Percentiles rank a stretch among this genome's conserved stretches.
Evolutionary conservation across 53 echinoderm and acorn worm species (phyloP).

Genomic region (Paelopatides confundens): DNA sequence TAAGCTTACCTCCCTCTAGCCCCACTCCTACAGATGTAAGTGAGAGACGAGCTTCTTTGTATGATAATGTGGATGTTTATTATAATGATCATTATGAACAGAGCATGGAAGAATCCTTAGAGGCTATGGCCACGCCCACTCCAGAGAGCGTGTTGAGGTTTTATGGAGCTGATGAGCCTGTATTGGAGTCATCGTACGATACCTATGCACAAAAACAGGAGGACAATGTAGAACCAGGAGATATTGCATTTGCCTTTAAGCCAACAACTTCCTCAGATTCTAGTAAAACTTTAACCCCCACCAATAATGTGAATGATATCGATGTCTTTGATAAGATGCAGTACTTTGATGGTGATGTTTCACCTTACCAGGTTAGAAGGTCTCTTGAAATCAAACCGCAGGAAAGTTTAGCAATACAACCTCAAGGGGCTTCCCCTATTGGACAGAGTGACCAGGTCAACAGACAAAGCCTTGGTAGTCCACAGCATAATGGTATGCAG

Average conservation of each 20-base stretch:
- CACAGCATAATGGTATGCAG: constrained; percentile 45
- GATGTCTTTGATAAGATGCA: constrained; percentile 58
- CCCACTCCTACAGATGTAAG: constrained; percentile 70
- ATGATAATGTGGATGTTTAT: constrained; percentile 94
- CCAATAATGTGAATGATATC: constrained; percentile 4
- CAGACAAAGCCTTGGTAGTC: neutral
- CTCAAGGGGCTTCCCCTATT: constrained; percentile 45
- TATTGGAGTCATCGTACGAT: constrained; percentile 38
- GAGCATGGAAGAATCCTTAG: constrained; percentile 98
- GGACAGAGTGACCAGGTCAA: constrained; percentile 1
- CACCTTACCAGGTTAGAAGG: constrained; percentile 63
- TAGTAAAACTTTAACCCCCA: constrained; percentile 35
- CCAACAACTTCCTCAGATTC: constrained; percentile 45
- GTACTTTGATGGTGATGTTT: constrained; percentile 66
- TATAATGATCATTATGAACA: constrained; percentile 96
- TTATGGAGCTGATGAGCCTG: constrained; percentile 49
- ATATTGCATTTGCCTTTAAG: constrained; percentile 30
- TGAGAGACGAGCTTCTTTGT: constrained; percentile 85
- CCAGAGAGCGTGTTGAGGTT: constrained; percentile 52
- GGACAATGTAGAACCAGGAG: constrained; percentile 35
- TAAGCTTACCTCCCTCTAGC: constrained; percentile 89
- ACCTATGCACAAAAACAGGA: constrained; percentile 29
- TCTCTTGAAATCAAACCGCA: constrained; percentile 12
- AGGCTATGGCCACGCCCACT: constrained; percentile 88
- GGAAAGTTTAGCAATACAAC: constrained; percentile 38